phyloP scores from a whole-genome alignment of 2,888 invertebrate genomes.

The Colostygia pectinataria region DNA sequence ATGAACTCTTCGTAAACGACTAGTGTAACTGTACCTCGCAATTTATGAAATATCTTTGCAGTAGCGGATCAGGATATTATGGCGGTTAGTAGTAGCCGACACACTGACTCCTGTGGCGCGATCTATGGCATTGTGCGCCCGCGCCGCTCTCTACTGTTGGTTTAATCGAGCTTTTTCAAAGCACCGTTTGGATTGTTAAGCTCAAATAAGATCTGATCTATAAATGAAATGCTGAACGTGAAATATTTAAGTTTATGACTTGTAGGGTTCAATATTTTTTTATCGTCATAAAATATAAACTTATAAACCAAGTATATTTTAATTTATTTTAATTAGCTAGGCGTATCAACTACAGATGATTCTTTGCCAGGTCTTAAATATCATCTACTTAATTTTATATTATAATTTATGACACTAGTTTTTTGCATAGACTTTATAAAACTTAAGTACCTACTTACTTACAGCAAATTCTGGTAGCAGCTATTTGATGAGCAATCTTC shows the following conservation, averaged over 20 bases:
- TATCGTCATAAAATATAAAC: too few relatives aligned
- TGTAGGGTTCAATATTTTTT: too few relatives aligned
- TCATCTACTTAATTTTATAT: too few relatives aligned
- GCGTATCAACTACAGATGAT: too few relatives aligned
- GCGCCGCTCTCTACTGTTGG: conserved; percentile 73
- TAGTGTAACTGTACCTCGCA: conserved; percentile 40
- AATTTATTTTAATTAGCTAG: too few relatives aligned
- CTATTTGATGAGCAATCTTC: too few relatives aligned
- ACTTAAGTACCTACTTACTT: too few relatives aligned
- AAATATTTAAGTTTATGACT: conserved; percentile 33
- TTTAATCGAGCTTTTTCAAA: conserved; percentile 73
- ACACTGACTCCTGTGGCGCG: conserved; percentile 67
- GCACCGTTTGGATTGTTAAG: conserved; percentile 53
- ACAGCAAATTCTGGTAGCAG: too few relatives aligned
- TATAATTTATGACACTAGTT: too few relatives aligned
- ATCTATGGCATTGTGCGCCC: conserved; percentile 72
- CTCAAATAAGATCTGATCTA: conserved; percentile 14
- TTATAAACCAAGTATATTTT: too few relatives aligned
- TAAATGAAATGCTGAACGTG: conserved; percentile 36
- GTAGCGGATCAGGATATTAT: conserved; percentile 35
- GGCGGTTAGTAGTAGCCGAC: conserved; percentile 45
- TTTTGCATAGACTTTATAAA: too few relatives aligned
- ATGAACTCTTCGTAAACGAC: conserved; percentile 47
- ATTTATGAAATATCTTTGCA: conserved; percentile 5
- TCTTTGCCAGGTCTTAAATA: too few relatives aligned